Percentiles rank a stretch among this genome's conserved stretches.
Conservation (phyloP, 2,797 vertebrate species). For the Darevskia nairensis region DNA sequence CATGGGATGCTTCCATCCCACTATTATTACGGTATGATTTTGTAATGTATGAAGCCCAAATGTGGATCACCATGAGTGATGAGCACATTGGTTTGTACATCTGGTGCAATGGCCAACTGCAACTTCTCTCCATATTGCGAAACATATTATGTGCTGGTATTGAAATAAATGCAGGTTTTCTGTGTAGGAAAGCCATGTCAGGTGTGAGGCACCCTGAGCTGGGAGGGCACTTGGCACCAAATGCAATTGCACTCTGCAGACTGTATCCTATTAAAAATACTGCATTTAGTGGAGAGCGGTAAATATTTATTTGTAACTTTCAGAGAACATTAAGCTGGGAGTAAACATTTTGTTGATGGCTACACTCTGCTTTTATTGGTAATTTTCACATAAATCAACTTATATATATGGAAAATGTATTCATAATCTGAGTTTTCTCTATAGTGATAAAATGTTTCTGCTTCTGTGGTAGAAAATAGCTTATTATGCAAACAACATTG, state of each 20-base stretch:
- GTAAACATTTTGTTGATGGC: constrained; percentile 82
- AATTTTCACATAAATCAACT: constrained; percentile 85
- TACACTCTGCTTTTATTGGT: constrained; percentile 81
- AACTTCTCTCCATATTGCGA: not conserved
- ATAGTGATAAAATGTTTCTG: constrained; percentile 84
- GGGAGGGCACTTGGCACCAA: constrained; percentile 5
- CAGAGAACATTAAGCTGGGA: constrained; percentile 78
- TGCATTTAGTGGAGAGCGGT: constrained; percentile 61
- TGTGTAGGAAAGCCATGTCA: not conserved
- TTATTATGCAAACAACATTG: constrained; percentile 85
- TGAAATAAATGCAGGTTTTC: not conserved
- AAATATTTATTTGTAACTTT: constrained; percentile 69
- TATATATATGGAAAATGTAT: constrained; percentile 82
- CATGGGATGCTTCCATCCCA: not conserved
- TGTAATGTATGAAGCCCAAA: not conserved
- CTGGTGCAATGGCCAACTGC: not conserved
- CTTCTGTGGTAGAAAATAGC: constrained; percentile 82
- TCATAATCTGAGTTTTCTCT: constrained; percentile 83
- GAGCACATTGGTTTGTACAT: not conserved
- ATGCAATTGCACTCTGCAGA: constrained; percentile 44
- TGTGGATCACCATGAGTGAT: not conserved
- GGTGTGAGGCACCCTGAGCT: not conserved
- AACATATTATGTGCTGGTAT: not conserved
- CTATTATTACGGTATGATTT: too few relatives aligned
- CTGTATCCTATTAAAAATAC: constrained; percentile 70